Evolutionary conservation across 2,888 invertebrate species (phyloP).

Genomic region (Onthophagus sagittarius): DNA sequence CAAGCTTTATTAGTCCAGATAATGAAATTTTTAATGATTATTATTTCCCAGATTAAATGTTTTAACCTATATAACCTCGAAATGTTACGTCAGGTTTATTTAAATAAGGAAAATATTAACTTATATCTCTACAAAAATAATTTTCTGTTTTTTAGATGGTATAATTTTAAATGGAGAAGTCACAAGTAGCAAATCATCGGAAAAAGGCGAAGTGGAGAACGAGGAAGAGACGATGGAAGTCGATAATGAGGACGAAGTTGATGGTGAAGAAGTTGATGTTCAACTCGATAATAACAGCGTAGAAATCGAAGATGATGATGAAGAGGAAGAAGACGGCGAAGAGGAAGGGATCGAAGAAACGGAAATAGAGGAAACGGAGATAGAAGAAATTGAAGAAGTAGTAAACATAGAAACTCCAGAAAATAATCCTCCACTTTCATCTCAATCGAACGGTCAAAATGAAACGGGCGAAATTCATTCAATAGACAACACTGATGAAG

Average conservation of each 20-base stretch:
- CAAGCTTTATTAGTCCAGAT: neutral
- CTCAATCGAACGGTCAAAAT: slow-evolving; percentile 31
- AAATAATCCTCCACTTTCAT: slow-evolving; percentile 27
- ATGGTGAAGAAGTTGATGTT: slow-evolving; percentile 15
- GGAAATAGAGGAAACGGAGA: slow-evolving; percentile 21
- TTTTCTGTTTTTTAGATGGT: slow-evolving; percentile 25
- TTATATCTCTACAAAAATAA: too few relatives aligned
- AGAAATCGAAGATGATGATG: slow-evolving; percentile 14
- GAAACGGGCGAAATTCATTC: slow-evolving; percentile 22
- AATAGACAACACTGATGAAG: slow-evolving; percentile 27
- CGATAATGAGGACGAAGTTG: slow-evolving; percentile 35
- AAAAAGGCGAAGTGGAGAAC: slow-evolving; percentile 33
- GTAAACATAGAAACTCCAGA: slow-evolving; percentile 15
- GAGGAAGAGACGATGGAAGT: slow-evolving; percentile 35
- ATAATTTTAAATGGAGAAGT: slow-evolving; percentile 42
- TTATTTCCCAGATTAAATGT: too few relatives aligned
- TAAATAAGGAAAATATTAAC: too few relatives aligned
- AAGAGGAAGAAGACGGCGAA: neutral
- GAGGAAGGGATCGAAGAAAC: neutral
- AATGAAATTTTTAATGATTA: too few relatives aligned
- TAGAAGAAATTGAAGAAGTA: slow-evolving; percentile 13
- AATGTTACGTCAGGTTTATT: too few relatives aligned
- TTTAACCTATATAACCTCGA: neutral
- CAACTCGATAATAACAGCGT: slow-evolving; percentile 12
- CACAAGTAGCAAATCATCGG: slow-evolving; percentile 33